Conservation (phyloP, 35 echinoderm and acorn worm genomes). For the Lytechinus pictus region DNA sequence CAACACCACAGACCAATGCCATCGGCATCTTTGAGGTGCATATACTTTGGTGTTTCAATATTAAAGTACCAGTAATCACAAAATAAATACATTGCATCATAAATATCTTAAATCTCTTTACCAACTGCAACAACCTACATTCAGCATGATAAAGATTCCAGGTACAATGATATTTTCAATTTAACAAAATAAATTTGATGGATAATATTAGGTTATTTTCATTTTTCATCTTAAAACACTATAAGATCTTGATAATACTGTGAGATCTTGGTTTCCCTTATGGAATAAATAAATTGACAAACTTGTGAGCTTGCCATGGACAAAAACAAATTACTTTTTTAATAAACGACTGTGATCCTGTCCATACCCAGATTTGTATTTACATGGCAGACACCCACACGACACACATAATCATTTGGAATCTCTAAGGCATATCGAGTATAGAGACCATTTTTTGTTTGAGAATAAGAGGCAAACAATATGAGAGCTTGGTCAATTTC, state of each 20-base stretch:
- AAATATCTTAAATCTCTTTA: too few relatives aligned
- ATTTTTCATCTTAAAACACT: background rate
- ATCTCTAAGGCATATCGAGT: background rate
- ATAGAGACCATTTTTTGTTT: background rate
- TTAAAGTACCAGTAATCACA: too few relatives aligned
- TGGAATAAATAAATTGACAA: background rate
- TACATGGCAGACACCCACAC: background rate
- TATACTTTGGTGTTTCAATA: too few relatives aligned
- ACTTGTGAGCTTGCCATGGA: background rate
- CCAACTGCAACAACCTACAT: too few relatives aligned
- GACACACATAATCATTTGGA: background rate
- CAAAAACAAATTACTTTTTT: background rate
- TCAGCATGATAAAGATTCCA: too few relatives aligned
- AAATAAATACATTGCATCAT: too few relatives aligned
- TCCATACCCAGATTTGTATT: background rate
- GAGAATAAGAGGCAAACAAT: background rate
- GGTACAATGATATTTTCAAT: background rate
- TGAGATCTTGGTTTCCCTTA: background rate
- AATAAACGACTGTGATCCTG: background rate
- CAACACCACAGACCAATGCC: too few relatives aligned
- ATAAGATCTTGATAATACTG: too few relatives aligned
- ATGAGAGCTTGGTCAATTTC: background rate
- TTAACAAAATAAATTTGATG: background rate
- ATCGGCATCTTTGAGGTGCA: too few relatives aligned
- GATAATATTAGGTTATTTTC: background rate